Percentiles rank a stretch among this genome's conserved stretches.
phyloP scores from a whole-genome alignment of 2,113 vertebrate genomes.

The Romanogobio albipinnatus region DNA sequence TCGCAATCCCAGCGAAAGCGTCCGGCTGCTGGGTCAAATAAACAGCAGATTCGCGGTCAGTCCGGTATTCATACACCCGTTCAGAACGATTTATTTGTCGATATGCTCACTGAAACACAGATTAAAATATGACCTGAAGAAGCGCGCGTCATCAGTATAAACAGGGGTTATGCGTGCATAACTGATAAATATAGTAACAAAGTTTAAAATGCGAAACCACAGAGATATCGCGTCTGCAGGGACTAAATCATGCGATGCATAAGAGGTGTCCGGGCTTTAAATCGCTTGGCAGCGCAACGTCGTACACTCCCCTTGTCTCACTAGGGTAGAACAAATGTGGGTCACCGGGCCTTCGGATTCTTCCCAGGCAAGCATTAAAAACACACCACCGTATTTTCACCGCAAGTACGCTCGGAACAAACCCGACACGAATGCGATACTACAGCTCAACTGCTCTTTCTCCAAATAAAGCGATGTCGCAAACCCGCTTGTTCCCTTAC shows the following conservation, averaged over 20 bases:
- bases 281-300: slow-evolving; percentile 42
- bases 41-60: background rate
- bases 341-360: slow-evolving; percentile 74
- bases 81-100: background rate
- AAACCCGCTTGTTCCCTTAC: slow-evolving; percentile 41
- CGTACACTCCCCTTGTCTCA: slow-evolving; percentile 49
- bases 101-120: background rate
- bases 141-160: slow-evolving; percentile 22
- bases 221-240: background rate
- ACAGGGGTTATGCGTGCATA: slow-evolving; percentile 23
- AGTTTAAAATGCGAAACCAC: slow-evolving; percentile 35
- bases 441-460: background rate
- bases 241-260: background rate
- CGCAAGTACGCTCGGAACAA: background rate
- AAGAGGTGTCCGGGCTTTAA: slow-evolving; percentile 24
- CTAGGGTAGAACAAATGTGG: slow-evolving; percentile 73
- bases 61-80: no score
- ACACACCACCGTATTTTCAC: slow-evolving; percentile 24
- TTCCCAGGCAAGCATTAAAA: slow-evolving; percentile 44
- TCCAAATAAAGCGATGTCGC: background rate
- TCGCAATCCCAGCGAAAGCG: slow-evolving; percentile 25
- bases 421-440: background rate
- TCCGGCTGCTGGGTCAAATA: background rate
- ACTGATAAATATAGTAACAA: slow-evolving; percentile 50
- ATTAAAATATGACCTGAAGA: slow-evolving; percentile 44